Evolutionary conservation across 2,113 vertebrate species (phyloP), one percentile per base, ranked within the genome.

Genomic region (Oreochromis aureus): DNA sequence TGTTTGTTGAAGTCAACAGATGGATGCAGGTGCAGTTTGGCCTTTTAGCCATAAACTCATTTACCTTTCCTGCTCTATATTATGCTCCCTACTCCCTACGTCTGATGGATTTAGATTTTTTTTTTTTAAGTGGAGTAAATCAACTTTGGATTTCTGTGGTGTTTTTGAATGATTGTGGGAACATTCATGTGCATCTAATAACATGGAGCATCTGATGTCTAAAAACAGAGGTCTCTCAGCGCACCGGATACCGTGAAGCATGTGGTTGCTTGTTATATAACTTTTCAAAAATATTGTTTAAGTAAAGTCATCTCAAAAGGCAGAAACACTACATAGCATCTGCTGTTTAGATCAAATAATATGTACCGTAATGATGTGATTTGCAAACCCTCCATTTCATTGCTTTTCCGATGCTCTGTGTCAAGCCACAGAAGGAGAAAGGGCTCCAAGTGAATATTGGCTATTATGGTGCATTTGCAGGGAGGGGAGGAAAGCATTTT

Each of bases 391-490:
- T 94, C 94, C 84, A 87, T 88, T 92, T 90, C 85, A 78, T 80
- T 87, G 88, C 87, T 91, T 93, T 94, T 94, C 91, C 91, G 61
- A 90, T 86, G 93, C 90, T 88, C 80, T 63, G 39, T 93, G 81
- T 93, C 87, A 87, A 88, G 79, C 92, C 80, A 7, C 87, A 92
- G 58, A 82, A 86, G 88, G 80, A 86, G 76, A 84, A 88, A 78
- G 55, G 79, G 71, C 84, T 89, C 89, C 87, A 91, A 92, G 91
- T 92, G 81, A 91, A 90, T 83, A 86, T 90, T 93, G 87, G 91
- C 89, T 22, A 91, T 91, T 88, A 86, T 80, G 46, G 58, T 85
- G 81, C 84, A 85, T 88, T 91, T 81, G 61, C 32, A 32, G 59
- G 59, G 39, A 86, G 84, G 39, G 78, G 84, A 83, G 84, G 86